Base-by-base conservation (phyloP, 2,797 vertebrate genomes). In the Mallotus villosus region DNA sequence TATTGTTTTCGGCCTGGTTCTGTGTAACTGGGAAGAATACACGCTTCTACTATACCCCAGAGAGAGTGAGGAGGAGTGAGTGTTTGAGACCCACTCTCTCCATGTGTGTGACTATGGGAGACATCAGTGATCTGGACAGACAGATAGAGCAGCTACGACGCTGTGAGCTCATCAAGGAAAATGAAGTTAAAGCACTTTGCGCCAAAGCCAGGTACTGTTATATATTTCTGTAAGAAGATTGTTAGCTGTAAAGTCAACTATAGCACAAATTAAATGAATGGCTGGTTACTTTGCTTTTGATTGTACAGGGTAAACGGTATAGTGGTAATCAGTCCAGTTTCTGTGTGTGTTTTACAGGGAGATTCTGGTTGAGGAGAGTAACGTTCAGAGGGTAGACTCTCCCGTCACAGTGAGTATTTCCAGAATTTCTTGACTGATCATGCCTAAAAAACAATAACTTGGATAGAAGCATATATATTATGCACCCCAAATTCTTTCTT, bases 121-220 rank as follows among this genome's bases (percentile, higher is more conserved):
- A 97, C 90, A 94, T 96, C 91, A 98, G 96, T 82, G 96, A 98
- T 89, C 92, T 98, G 90, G 96, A 98, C 92, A 91, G 96, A 79
- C 96, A 97, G 88, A 97, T 98, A 78, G 96, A 98, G 87, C 96
- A 97, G 91, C 92, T 98, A 68, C 89, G 96, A 83, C 95, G 95
- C 88, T 98, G 96, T 85, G 96, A 98, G 84, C 96, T 98, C 85
- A 98, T 98, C 81, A 97, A 97, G 79, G 96, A 97, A 85, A 97
- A 96, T 19, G 96, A 98, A 92, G 96, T 97, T 72, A 98, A 97
- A 91, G 96, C 96, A 17, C 91, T 98, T 25, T 98, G 96, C 85
- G 96, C 96, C 67, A 97, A 97, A 89, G 96, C 96, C 88, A 94
- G 96, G 96, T 96, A 90, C 92, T 57, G 17, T 1, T 49, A 12